Base-by-base conservation (phyloP, 2,888 invertebrate species). In the Drosophila koepferae region DNA sequence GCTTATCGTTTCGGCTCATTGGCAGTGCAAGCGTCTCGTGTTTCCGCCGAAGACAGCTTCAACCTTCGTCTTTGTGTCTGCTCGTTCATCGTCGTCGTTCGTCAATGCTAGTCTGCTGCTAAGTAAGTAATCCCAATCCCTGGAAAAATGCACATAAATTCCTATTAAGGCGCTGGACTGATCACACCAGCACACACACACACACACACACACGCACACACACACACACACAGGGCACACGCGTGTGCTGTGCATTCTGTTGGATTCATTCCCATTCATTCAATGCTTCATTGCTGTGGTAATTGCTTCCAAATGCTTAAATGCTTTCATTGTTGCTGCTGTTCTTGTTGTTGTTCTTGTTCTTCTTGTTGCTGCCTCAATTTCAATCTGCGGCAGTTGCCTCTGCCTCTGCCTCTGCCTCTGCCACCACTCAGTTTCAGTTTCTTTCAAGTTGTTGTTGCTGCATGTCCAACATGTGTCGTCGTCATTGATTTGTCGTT, bases 291-390 rank as follows among this genome's bases (percentile, higher is more conserved):
- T 80, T 91, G 89, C 90, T 76, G 77, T 74, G 81, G 90, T 91
- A 91, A 91, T 90, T 91, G 90, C 90, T 90, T 86, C 86, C 86
- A 88, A 91, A 88, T 90, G 89, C 84, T 86, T 86, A 90, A 90
- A 86, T 82, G 89, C 90, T 80, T 80, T 77, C 80, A 82, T 81
- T 82, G 78, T 74, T 77, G 60, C 34, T 56, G 60, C 34, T 56
- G 64, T 71, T 65, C 60, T 49, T 64, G 34, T 48, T 66, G 64
- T 48, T 53, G 62, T 54, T 65, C 48, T 71, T 63, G 49, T 49
- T 67, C 28, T 28, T 28, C 5, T 28, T 36, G 48, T 31, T 36
- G 60, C 36, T 56, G 44, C 43, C 63, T 55, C 59, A 49, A 48
- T 40, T 55, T 54, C 66, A 63, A 63, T 65, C 46, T 69, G 63